Base-by-base conservation (phyloP, 2,888 invertebrate species). In the Gymnocheta viridis region DNA sequence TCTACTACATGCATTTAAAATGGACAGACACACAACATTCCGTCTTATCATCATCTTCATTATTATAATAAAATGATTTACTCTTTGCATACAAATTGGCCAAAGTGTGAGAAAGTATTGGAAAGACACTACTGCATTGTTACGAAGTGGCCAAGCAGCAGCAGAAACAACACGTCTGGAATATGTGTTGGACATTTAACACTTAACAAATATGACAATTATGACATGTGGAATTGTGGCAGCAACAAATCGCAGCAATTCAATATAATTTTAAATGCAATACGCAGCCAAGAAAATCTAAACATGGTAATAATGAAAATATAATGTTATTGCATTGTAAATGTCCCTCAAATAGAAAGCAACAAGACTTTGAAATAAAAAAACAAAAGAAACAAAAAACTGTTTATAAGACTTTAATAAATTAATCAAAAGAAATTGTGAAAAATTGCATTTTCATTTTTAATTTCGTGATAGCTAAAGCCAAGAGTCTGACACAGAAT, bases 151-250 rank as follows among this genome's bases (percentile, higher is more conserved):
- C 32, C 66, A 56, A 66, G 44, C 29, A 76, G 24, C 54, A 76
- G 27, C 38, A 51, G 49, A 27, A 38, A 29, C 54, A 79, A 74
- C 81, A 81, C 81, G 81, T 81, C 69, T 74, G 69, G 32, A 60
- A 74, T 74, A 76, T 72, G 69, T 76, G 66, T 76, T 54, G 73
- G 69, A 72, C 72, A 77, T 76, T 83, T 83, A 83, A 83, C 82
- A 83, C 82, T 83, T 79, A 74, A 66, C 72, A 64, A 70, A 79
- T 78, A 76, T 84, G 84, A 81, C 84, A 84, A 81, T 73, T 84
- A 77, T 84, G 84, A 84, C 84, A 84, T 64, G 69, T 84, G 81
- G 69, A 72, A 77, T 77, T 84, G 72, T 81, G 72, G 72, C 77
- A 83, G 35, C 74, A 54, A 41, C 51, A 62, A 60, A 29, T 17